Evolutionary conservation across 2,888 invertebrate genomes (phyloP).

Genomic region (Lamellibrachia satsuma): DNA sequence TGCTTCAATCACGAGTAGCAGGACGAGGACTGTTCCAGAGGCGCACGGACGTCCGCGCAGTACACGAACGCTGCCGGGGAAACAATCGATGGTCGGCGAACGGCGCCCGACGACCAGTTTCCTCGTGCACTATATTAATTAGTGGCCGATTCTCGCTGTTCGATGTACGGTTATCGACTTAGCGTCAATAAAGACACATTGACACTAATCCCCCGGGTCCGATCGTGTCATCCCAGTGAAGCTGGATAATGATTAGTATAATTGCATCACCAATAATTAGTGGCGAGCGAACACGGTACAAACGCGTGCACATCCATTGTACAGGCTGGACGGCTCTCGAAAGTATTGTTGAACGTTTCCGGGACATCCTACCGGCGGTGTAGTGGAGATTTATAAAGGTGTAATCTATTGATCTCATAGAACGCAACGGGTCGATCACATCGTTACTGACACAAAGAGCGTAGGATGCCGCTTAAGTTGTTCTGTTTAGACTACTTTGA

Average conservation of each 20-base stretch:
- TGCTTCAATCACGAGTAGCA: neutral
- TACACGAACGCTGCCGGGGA: neutral
- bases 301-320: neutral
- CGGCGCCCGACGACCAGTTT: neutral
- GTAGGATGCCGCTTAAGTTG: neutral
- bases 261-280: conserved; percentile 10
- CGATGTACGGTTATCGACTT: conserved; percentile 12
- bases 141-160: conserved; percentile 13
- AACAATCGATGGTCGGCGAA: neutral
- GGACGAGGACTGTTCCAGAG: neutral
- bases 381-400: neutral
- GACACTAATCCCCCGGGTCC: neutral
- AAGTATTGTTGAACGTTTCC: neutral
- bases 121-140: conserved; percentile 13
- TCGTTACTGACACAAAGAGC: neutral
- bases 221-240: conserved; percentile 3
- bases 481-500: neutral
- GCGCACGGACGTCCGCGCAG: neutral
- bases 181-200: conserved; percentile 17
- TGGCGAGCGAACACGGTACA: neutral
- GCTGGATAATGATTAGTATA: conserved; percentile 4
- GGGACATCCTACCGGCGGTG: neutral
- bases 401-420: neutral
- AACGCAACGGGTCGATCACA: neutral
- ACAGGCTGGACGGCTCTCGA: neutral